Conservation (phyloP, 2,797 vertebrate genomes). For the Enteromius anoplus region DNA sequence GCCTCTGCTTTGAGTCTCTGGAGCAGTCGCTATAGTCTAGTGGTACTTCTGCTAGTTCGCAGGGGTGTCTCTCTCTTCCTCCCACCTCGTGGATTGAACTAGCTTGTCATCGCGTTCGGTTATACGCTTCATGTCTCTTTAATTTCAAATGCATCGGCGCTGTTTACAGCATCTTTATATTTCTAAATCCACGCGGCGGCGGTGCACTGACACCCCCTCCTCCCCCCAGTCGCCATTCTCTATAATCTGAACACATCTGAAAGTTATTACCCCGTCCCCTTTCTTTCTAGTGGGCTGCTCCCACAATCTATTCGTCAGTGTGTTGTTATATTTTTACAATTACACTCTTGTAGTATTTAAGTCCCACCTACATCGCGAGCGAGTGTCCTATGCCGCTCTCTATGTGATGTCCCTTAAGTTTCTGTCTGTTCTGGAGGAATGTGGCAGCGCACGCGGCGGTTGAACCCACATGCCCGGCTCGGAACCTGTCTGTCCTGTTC, state of each 20-base stretch:
- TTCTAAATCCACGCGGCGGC: slow-evolving; percentile 75
- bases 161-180: slow-evolving; percentile 77
- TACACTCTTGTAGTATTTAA: slow-evolving; percentile 60
- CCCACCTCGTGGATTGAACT: slow-evolving; percentile 56
- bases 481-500: slow-evolving; percentile 68
- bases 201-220: slow-evolving; percentile 76
- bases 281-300: slow-evolving; percentile 70
- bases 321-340: slow-evolving; percentile 69
- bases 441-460: slow-evolving; percentile 33
- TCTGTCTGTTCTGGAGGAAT: slow-evolving; percentile 40
- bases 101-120: slow-evolving; percentile 61
- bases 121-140: slow-evolving; percentile 79
- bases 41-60: slow-evolving; percentile 61
- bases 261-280: slow-evolving; percentile 77
- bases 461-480: slow-evolving; percentile 50
- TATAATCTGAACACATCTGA: slow-evolving; percentile 78
- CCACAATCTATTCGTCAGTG: slow-evolving; percentile 69
- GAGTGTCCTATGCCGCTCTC: slow-evolving; percentile 32
- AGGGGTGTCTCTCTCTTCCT: slow-evolving; percentile 60
- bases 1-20: slow-evolving; percentile 58
- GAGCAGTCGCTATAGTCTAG: slow-evolving; percentile 61
- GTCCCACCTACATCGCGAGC: slow-evolving; percentile 59
- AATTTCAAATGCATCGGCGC: slow-evolving; percentile 64
- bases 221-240: slow-evolving; percentile 60
- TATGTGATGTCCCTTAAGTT: slow-evolving; percentile 38